Conservation (phyloP, 2,888 invertebrate species). For the Pseudococcus longispinus region DNA sequence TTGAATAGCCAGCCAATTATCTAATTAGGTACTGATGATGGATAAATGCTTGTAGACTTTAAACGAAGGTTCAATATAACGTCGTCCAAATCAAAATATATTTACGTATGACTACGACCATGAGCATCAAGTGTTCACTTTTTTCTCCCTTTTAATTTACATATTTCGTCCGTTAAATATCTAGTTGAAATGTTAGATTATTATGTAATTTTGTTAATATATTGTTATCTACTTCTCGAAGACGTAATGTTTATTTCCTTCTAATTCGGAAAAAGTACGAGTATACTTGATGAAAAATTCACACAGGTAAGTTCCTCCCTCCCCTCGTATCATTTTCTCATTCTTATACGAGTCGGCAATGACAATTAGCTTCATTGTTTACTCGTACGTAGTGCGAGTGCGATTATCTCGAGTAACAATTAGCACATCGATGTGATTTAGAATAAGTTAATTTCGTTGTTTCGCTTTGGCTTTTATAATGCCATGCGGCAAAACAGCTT, state of each 20-base stretch:
- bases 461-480: background rate
- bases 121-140: background rate
- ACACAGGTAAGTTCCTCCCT: background rate
- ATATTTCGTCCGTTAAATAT: background rate
- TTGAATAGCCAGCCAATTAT: too few species aligned
- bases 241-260: background rate
- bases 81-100: constrained; percentile 25
- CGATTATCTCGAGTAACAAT: background rate
- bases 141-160: background rate
- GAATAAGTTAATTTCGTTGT: background rate
- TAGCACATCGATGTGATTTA: background rate
- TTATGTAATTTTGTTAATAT: constrained; percentile 25
- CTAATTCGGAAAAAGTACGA: background rate
- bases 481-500: background rate
- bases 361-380: background rate
- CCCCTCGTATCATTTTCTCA: background rate
- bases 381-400: background rate
- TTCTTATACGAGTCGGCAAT: background rate
- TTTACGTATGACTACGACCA: background rate
- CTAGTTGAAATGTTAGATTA: constrained; percentile 14
- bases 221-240: background rate
- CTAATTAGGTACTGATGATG: too few species aligned
- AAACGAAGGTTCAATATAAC: background rate
- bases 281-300: background rate
- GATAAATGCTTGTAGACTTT: too few species aligned